Base-by-base conservation (phyloP, 1,140 invertebrate species). In the Anoplolepis gracilipes region DNA sequence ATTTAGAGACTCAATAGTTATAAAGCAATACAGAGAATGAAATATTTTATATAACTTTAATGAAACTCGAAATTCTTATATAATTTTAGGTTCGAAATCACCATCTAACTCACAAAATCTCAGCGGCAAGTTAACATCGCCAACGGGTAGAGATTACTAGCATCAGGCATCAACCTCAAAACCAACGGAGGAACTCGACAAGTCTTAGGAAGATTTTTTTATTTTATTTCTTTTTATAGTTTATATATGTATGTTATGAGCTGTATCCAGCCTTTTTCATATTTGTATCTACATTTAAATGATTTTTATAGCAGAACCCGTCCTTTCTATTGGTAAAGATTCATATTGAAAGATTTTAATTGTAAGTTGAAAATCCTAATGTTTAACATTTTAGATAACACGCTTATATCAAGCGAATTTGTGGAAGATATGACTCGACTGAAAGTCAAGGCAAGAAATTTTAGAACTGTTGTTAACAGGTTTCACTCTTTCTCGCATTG, bases 81-180 rank as follows among this genome's bases (percentile, higher is more conserved):
- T 36, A 22, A 42, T 92, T 93, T 19, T 78, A 95, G 94, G 93
- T 87, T 92, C 92, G 28, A 94, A 94, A 88, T 94, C 94, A 7
- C 85, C 93, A 25, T 94, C 93, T 7, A 94, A 94, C 61, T 92
- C 93, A 10, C 93, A 95, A 89, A 94, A 93, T 90, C 86, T 94
- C 1, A 87, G 88, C 53, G 93, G 93, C 30, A 94, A 95, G 82
- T 86, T 94, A 59, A 95, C 93, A 2, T 94, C 94, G 19, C 94
- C 94, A 53, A 94, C 93, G 6, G 92, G 90, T 64, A 91, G 92
- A 55, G 92, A 95, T 91, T 95, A 93, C 65, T 94, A 94, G 90
- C 87, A 88, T 88, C 90, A 88, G 53, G 57, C 85, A 61, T 90
- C 70, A 22, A 90, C 64, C 59, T 87, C 82, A 70, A 70, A 86